Conservation (phyloP, 2,113 vertebrate genomes). For the Heterotis niloticus region DNA sequence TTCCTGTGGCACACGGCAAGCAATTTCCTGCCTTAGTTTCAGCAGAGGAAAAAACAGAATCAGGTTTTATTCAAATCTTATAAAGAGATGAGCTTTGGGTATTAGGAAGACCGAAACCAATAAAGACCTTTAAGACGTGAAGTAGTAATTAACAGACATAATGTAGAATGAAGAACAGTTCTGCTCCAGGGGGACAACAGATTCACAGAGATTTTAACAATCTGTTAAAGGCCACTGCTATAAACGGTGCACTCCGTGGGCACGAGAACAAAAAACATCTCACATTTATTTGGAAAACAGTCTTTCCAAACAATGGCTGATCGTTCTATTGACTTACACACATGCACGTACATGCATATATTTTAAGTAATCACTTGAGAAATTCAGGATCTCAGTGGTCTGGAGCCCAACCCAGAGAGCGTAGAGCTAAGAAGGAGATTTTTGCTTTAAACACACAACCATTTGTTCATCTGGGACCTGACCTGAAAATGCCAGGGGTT, state of each 20-base stretch:
- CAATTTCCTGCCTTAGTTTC: constrained; percentile 78
- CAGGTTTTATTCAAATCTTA: constrained; percentile 86
- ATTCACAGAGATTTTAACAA: constrained; percentile 79
- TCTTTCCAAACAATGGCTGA: too few relatives aligned
- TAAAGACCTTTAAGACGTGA: constrained; percentile 84
- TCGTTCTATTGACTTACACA: too few relatives aligned
- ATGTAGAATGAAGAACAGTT: constrained; percentile 84
- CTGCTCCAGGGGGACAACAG: constrained; percentile 76
- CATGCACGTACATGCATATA: too few relatives aligned
- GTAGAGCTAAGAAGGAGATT: too few relatives aligned
- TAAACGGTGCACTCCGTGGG: constrained; percentile 44
- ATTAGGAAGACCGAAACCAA: constrained; percentile 80
- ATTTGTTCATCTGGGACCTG: too few relatives aligned
- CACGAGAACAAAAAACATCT: neutral
- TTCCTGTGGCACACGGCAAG: constrained; percentile 83
- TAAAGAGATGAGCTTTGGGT: constrained; percentile 83
- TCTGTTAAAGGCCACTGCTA: constrained; percentile 75
- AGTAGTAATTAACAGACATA: constrained; percentile 84
- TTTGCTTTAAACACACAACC: too few relatives aligned
- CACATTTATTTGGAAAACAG: neutral
- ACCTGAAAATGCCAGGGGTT: too few relatives aligned
- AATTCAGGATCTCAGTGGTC: too few relatives aligned
- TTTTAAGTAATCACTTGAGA: too few relatives aligned
- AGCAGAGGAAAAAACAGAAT: constrained; percentile 81
- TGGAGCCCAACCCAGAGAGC: too few relatives aligned